These are phyloP conservation scores for Graptemys geographica DNA, from an alignment of 2,797 vertebrate species.

Conservation along the genomic window DNA sequence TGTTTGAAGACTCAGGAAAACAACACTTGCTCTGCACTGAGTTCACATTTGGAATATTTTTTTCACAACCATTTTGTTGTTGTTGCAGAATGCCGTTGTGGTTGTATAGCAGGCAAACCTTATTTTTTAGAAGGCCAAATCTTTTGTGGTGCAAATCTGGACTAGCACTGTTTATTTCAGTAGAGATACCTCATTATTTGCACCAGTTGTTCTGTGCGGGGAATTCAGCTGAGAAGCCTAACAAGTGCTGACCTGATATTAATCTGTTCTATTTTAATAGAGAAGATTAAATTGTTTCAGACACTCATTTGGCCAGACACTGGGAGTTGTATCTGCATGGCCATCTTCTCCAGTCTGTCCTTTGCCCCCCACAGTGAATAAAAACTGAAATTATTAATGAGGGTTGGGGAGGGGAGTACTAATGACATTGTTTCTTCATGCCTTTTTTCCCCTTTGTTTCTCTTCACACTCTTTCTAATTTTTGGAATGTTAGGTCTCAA, in stretches of 20 bases:
- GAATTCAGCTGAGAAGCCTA: neutral
- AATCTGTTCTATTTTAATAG: neutral
- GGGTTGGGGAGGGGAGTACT: fast-evolving
- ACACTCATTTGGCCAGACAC: neutral
- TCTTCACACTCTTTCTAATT: neutral
- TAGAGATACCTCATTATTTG: neutral
- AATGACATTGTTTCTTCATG: neutral
- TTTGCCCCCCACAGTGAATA: neutral
- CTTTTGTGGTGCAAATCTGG: fast-evolving
- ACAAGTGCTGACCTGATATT: neutral
- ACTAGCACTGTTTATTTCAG: neutral
- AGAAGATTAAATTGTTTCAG: neutral
- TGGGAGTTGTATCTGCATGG: neutral
- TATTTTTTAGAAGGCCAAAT: neutral
- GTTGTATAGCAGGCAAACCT: neutral
- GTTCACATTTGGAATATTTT: neutral
- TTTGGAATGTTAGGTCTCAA: neutral
- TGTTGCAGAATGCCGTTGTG: fast-evolving
- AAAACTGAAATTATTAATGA: neutral
- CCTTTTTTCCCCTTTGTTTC: fast-evolving
- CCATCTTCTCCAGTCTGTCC: neutral
- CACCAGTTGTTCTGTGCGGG: neutral
- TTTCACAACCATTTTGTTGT: neutral
- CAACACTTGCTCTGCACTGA: fast-evolving
- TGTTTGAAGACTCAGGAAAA: neutral